Conservation (phyloP, 2,888 invertebrate genomes). For the Junonia oenone region DNA sequence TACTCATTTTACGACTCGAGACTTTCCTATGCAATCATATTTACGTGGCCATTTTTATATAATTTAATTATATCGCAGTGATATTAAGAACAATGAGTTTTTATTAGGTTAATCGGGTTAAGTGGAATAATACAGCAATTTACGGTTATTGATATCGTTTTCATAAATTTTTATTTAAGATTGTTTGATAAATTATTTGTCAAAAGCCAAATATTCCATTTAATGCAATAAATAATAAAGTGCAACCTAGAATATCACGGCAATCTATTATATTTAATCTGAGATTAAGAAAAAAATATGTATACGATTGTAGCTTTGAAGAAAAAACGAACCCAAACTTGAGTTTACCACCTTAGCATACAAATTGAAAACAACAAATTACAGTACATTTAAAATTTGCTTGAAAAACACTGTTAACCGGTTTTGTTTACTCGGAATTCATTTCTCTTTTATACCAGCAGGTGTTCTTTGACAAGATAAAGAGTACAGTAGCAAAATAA, state of each 20-base stretch:
- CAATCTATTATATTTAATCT: not conserved
- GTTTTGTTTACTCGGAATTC: slow-evolving; percentile 12
- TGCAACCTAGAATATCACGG: not conserved
- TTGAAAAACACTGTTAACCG: not conserved
- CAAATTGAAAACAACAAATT: slow-evolving; percentile 13
- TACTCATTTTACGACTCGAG: slow-evolving; percentile 53
- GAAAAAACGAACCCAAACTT: not conserved
- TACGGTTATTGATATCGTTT: not conserved
- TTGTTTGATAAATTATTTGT: too few relatives aligned
- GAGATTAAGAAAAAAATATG: not conserved
- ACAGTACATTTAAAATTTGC: not conserved
- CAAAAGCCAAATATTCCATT: too few relatives aligned
- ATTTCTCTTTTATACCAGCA: slow-evolving; percentile 12
- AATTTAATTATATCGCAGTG: slow-evolving; percentile 13
- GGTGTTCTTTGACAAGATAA: slow-evolving; percentile 15
- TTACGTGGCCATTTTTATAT: slow-evolving; percentile 39
- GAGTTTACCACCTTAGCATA: not conserved
- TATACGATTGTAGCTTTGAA: not conserved
- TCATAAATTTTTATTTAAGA: too few relatives aligned
- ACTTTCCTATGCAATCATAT: slow-evolving; percentile 41
- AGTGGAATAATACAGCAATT: slow-evolving; percentile 5
- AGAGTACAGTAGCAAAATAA: slow-evolving; percentile 19
- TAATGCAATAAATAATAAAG: too few relatives aligned
- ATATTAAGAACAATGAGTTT: slow-evolving; percentile 13
- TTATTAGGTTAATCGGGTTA: not conserved